phyloP scores from a whole-genome alignment of 1,140 invertebrate genomes.

The Drosophila chauvacae region DNA sequence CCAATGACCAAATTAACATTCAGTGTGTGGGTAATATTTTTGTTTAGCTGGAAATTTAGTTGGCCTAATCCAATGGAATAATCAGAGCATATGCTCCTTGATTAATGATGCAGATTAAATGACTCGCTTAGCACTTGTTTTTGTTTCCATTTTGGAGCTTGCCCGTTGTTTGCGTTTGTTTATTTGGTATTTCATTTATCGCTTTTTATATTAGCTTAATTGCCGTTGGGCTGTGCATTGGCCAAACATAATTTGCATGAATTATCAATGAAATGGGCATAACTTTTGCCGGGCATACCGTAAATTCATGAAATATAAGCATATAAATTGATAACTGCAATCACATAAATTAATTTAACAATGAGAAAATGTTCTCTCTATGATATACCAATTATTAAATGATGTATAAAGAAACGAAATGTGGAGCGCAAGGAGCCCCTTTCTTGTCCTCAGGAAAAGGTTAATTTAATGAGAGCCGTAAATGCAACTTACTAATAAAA shows the following conservation, averaged over 20 bases:
- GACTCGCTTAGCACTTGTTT: constrained; percentile 40
- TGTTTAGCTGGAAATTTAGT: constrained; percentile 40
- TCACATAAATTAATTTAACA: constrained; percentile 6
- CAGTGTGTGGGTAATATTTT: constrained; percentile 11
- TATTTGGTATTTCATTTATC: constrained; percentile 47
- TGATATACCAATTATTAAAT: background rate
- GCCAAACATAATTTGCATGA: constrained; percentile 46
- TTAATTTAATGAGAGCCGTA: too few species aligned
- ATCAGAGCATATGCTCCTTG: constrained; percentile 62
- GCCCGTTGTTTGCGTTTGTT: constrained; percentile 15
- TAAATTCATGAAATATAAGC: constrained; percentile 20
- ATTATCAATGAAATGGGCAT: constrained; percentile 51
- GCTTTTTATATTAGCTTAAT: constrained; percentile 54
- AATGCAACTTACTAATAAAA: background rate
- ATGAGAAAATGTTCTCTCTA: background rate
- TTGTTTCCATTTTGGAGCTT: constrained; percentile 24
- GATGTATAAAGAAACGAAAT: background rate
- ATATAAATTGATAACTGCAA: constrained; percentile 15
- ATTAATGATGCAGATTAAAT: constrained; percentile 77
- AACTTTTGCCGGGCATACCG: constrained; percentile 16
- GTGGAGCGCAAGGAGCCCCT: too few species aligned
- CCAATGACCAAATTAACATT: constrained; percentile 49
- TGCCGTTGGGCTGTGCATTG: constrained; percentile 27
- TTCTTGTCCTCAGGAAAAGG: too few species aligned
- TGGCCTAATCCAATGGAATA: constrained; percentile 54